Percentiles rank a stretch among this genome's conserved stretches.
phyloP scores from a whole-genome alignment of 2,888 invertebrate species.

The Rhagonycha lutea region DNA sequence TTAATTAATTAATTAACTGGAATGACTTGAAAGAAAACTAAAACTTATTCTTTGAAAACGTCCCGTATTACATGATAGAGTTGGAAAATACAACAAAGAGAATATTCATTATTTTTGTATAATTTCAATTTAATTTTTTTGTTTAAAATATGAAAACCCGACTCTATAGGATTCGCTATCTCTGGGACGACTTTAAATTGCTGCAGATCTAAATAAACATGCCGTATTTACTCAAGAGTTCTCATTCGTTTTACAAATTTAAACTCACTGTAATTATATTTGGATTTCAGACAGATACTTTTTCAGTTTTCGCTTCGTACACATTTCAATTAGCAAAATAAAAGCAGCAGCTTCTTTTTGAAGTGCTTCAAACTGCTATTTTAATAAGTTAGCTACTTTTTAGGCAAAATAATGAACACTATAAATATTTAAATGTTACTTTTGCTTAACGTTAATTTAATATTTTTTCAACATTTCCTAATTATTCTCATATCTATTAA shows the following conservation, averaged over 20 bases:
- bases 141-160: slow-evolving; percentile 24
- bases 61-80: slow-evolving; percentile 2
- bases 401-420: background rate
- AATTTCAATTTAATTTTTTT: slow-evolving; percentile 28
- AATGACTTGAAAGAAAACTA: background rate
- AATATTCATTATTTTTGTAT: slow-evolving; percentile 24
- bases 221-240: slow-evolving; percentile 30
- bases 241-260: slow-evolving; percentile 34
- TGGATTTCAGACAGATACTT: slow-evolving; percentile 42
- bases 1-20: background rate
- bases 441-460: background rate
- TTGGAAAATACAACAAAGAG: slow-evolving; percentile 6
- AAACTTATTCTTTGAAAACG: background rate
- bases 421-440: background rate
- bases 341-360: slow-evolving; percentile 22
- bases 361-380: background rate
- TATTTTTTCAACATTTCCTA: background rate
- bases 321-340: slow-evolving; percentile 43
- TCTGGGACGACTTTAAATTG: slow-evolving; percentile 32
- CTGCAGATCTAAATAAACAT: slow-evolving; percentile 32
- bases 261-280: slow-evolving; percentile 34
- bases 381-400: background rate
- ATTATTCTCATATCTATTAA: background rate
- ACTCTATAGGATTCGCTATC: slow-evolving; percentile 16
- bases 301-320: slow-evolving; percentile 46